Percentiles rank a stretch among this genome's conserved stretches.
Conservation (phyloP, 1,140 invertebrate species). For the Sogatella furcifera region DNA sequence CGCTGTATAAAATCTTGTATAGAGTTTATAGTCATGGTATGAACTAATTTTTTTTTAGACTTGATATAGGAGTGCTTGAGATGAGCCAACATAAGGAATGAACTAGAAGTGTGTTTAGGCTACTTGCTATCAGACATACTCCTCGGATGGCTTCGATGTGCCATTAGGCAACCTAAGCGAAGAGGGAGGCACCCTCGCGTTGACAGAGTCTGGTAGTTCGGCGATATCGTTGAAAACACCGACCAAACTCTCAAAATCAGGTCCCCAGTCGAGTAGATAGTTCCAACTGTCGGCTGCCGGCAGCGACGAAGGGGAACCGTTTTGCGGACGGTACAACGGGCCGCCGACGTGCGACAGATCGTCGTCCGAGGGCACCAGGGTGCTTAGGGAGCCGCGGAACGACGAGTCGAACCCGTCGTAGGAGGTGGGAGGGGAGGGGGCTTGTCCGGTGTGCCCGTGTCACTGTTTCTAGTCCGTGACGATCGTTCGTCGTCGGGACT, state of each 20-base stretch:
- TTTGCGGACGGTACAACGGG: conserved; percentile 57
- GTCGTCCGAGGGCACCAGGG: conserved; percentile 83
- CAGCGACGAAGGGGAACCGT: conserved; percentile 57
- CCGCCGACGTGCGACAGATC: conserved; percentile 53
- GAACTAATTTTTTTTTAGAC: conserved; percentile 3
- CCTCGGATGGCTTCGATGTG: conserved; percentile 24
- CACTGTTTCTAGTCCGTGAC: conserved; percentile 21
- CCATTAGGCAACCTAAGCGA: conserved; percentile 24
- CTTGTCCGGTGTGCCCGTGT: conserved; percentile 17
- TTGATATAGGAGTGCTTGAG: too few species aligned
- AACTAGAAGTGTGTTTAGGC: neutral
- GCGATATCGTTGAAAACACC: conserved; percentile 95
- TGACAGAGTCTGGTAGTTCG: conserved; percentile 62
- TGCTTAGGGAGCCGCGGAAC: conserved; percentile 84
- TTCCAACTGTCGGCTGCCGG: conserved; percentile 75
- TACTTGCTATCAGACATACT: conserved; percentile 22
- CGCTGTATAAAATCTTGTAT: too few species aligned
- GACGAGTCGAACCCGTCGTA: conserved; percentile 90
- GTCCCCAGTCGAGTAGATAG: conserved; percentile 89
- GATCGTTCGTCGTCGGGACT: conserved; percentile 45
- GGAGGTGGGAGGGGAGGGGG: conserved; percentile 37
- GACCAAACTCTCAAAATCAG: conserved; percentile 88
- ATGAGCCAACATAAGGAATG: neutral
- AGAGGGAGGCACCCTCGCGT: conserved; percentile 15
- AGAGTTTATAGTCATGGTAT: too few species aligned